These are phyloP conservation scores for Archaeoteleia sp. DNA, from an alignment of 2,888 invertebrate genomes.

Conservation along the genomic window DNA sequence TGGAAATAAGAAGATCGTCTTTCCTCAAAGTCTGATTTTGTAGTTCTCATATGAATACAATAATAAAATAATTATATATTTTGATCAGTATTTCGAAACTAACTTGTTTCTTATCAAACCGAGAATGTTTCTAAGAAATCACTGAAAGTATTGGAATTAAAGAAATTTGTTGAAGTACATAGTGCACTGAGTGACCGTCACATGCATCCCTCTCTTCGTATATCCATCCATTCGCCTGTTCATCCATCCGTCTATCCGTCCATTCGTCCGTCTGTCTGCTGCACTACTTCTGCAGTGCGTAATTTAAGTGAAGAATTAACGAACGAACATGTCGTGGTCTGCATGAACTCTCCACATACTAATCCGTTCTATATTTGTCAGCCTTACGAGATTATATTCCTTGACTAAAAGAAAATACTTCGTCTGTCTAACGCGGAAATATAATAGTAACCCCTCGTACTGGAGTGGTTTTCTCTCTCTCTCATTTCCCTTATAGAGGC, in stretches of 20 bases:
- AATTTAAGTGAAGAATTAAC: slow-evolving; percentile 55
- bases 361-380: slow-evolving; percentile 55
- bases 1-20: too few relatives aligned
- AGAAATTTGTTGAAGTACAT: too few relatives aligned
- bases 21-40: too few relatives aligned
- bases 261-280: slow-evolving; percentile 46
- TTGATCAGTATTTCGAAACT: too few relatives aligned
- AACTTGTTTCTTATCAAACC: too few relatives aligned
- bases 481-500: too few relatives aligned
- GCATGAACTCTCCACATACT: slow-evolving; percentile 33
- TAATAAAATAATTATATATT: too few relatives aligned
- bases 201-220: slow-evolving; percentile 12
- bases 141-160: too few relatives aligned
- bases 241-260: slow-evolving; percentile 43
- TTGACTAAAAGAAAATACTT: slow-evolving; percentile 30
- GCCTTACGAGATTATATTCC: slow-evolving; percentile 39
- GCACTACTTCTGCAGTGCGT: slow-evolving; percentile 43
- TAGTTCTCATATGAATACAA: too few relatives aligned
- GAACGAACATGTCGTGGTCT: slow-evolving; percentile 39
- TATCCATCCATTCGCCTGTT: slow-evolving; percentile 41
- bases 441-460: slow-evolving; percentile 29
- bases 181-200: not conserved
- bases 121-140: too few relatives aligned
- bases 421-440: slow-evolving; percentile 26
- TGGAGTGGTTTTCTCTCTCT: too few relatives aligned